A percentile compares a stretch with the other conserved stretches of the same genome.
phyloP scores from a whole-genome alignment of 2,797 vertebrate genomes.

The Semaprochilodus insignis region DNA sequence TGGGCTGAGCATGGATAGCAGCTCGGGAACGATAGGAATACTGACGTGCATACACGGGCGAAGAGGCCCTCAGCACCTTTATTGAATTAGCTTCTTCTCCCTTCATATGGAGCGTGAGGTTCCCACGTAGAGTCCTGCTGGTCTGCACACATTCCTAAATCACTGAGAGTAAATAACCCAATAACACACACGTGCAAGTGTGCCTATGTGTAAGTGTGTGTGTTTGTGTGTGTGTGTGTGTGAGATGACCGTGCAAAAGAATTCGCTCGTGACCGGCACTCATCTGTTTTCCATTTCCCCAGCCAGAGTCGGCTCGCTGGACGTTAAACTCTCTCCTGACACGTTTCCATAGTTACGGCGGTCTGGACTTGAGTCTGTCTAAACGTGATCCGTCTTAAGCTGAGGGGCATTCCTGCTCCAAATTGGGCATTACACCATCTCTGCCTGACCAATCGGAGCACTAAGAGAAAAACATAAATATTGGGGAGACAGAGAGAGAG shows the following conservation, averaged over 20 bases:
- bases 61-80: background rate
- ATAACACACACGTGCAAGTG: background rate
- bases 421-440: background rate
- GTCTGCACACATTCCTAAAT: background rate
- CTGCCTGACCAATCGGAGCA: background rate
- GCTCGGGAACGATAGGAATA: background rate
- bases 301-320: slow-evolving; percentile 41
- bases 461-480: too few relatives aligned
- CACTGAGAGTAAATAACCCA: slow-evolving; percentile 12
- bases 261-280: slow-evolving; percentile 42
- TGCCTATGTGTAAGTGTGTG: background rate
- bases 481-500: background rate
- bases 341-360: slow-evolving; percentile 57
- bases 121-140: slow-evolving; percentile 1
- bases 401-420: slow-evolving; percentile 11
- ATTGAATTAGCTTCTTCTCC: background rate
- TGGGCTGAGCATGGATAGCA: background rate
- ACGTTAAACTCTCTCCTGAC: slow-evolving; percentile 54
- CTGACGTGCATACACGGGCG: background rate
- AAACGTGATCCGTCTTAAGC: slow-evolving; percentile 23
- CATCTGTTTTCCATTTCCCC: slow-evolving; percentile 51
- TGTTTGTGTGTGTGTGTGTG: slow-evolving; percentile 26
- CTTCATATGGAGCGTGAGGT: background rate
- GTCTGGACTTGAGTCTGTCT: slow-evolving; percentile 14
- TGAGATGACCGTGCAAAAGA: slow-evolving; percentile 35